A percentile compares a stretch with the other conserved stretches of the same genome.
Evolutionary conservation across 2,113 vertebrate species (phyloP).

Genomic region (Neoarius graeffei): DNA sequence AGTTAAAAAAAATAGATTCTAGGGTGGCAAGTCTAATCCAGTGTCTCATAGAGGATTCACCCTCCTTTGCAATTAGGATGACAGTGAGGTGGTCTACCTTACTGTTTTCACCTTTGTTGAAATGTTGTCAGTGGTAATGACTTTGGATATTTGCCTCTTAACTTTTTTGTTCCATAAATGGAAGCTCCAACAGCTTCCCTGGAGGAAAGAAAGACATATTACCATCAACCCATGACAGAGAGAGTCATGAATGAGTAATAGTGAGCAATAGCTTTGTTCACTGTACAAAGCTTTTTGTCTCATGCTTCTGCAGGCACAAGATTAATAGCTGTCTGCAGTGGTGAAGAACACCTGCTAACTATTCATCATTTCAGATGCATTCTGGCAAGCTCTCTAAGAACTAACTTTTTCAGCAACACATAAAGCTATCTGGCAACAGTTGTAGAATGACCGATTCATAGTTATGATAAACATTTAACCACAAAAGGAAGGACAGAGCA

Average conservation of each 20-base stretch:
- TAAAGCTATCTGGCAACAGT: slow-evolving; percentile 15
- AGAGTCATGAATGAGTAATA: slow-evolving; percentile 55
- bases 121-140: slow-evolving; percentile 49
- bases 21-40: too few species aligned
- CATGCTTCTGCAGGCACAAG: slow-evolving; percentile 40
- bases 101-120: slow-evolving; percentile 41
- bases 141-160: slow-evolving; percentile 50
- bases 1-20: too few species aligned
- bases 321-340: slow-evolving; percentile 57
- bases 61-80: slow-evolving; percentile 36
- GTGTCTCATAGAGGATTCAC: background rate
- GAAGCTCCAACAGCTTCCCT: slow-evolving; percentile 37
- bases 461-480: background rate
- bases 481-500: background rate
- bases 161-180: slow-evolving; percentile 48
- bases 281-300: slow-evolving; percentile 50
- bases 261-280: slow-evolving; percentile 57
- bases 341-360: slow-evolving; percentile 61
- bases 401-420: slow-evolving; percentile 35
- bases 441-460: background rate
- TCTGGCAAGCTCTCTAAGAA: slow-evolving; percentile 39
- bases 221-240: slow-evolving; percentile 46
- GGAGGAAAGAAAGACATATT: slow-evolving; percentile 41
- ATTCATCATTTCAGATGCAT: slow-evolving; percentile 56
- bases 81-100: slow-evolving; percentile 21